Base-by-base conservation (phyloP, 2,888 invertebrate species). In the Auanema sp. region DNA sequence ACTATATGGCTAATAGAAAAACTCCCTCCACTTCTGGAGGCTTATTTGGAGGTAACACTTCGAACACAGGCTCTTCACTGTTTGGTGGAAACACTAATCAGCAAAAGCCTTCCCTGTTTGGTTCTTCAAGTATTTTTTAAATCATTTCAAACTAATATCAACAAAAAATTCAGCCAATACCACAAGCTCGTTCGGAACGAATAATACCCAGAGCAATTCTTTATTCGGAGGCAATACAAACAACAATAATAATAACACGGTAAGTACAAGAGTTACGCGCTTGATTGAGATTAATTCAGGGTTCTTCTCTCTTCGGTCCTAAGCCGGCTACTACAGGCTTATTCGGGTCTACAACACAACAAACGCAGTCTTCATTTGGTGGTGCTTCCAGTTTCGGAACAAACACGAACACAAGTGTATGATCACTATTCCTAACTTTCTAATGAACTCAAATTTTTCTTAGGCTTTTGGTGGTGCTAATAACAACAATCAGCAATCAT, bases 1-100 rank as follows among this genome's bases (percentile, higher is more conserved):
- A 98, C 85, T 98, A 98, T 84, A 85, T 89, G 24, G 91, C 91
- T 0, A 92, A 92, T 58, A 87, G 95, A 2, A 96, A 96, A 86
- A 93, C 93, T 44, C 69, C 77, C 42, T 64, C 71, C n/a, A 51
- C 70, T 0, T 62, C 64, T n/a, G 70, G 74, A 2, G 65, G 72
- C 4, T 60, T 76, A 3, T 77, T 78, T 50, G 76, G 74, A 1
- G 12, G 55, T 5, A 63, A 62, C 1, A 59, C 58, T n/a, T 25
- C 58, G 10, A 24, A 61, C 21, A 60, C 65, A 8, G 62, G 71
- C 60, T 77, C 78, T 23, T 78, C 82, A 8, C 68, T 85, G 41
- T 85, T 85, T 78, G 84, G 79, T 16, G 44, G 54, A 53, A 43
- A 44, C 3, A 63, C 60, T 16, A 58, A 57, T 18, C 72, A 68